Evolutionary conservation across 2,113 vertebrate species (phyloP), one percentile per base, ranked within the genome.

Genomic region (Stictonetta naevosa): DNA sequence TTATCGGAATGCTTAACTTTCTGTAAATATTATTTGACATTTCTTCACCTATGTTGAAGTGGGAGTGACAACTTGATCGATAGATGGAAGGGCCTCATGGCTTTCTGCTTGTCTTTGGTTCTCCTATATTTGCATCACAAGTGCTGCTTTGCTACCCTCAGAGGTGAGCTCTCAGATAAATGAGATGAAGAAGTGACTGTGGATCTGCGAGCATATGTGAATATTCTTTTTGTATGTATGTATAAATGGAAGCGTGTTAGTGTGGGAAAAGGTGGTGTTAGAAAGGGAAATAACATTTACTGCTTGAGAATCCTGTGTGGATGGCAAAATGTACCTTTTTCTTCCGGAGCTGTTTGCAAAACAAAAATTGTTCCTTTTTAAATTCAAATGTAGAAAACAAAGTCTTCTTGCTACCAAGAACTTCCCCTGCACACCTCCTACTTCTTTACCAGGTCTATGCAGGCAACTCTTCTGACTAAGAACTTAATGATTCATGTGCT

Each of bases 21-120:
- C 73, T 75, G 73, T 59, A 81, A 74, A 83, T 71, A 25, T 63
- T 88, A 64, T 94, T 94, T 96, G 88, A 79, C 50, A 13, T 88
- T 96, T 93, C 83, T 38, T 94, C 77, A 78, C 38, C 52, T 84
- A 13, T 64, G 26, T 55, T 86, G 93, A 92, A 88, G 66, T 60
- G 33, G n/a, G 59, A 84, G 36, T 75, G 76, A 86, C 76, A 92
- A 25, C 68, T 59, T 93, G 68, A 88, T 63, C 85, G 86, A 86
- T 56, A 68, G 64, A 56, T 81, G 33, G 64, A 90, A 82, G n/a
- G 26, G 48, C 53, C 76, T 74, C 4, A 1, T 64, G 80, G 52
- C 38, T 83, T 66, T 66, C 63, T 74, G 64, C 18, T 56, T 88
- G 59, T 91, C 85, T 22, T 36, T 77, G 69, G 13, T 62, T 81